phyloP scores from a whole-genome alignment of 1,140 invertebrate genomes.

The Caenorhabditis elegans region WBcel235 BX284603.4:5797001-5797500 shows the following conservation, averaged over 20 bases:
- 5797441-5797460: no score
- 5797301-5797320: conserved; percentile 76
- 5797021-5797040: conserved; percentile 61
- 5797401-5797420: no score
- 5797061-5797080: no score
- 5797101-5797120: no score
- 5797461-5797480: no score
- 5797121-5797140: no score
- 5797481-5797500: no score
- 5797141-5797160: neutral
- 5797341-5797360: conserved; percentile 76
- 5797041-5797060: neutral
- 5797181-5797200: conserved; percentile 84
- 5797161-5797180: conserved; percentile 82
- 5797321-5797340: conserved; percentile 83
- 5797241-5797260: conserved; percentile 77
- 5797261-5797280: conserved; percentile 88
- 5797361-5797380: conserved; percentile 48
- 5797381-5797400: conserved; percentile 47
- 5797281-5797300: conserved; percentile 83
- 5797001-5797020: no score
- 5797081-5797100: no score
- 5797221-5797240: conserved; percentile 53
- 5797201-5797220: conserved; percentile 78
- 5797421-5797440: no score